Evolutionary conservation across 2,113 vertebrate genomes (phyloP).

Genomic region (Epinephelus lanceolatus): DNA sequence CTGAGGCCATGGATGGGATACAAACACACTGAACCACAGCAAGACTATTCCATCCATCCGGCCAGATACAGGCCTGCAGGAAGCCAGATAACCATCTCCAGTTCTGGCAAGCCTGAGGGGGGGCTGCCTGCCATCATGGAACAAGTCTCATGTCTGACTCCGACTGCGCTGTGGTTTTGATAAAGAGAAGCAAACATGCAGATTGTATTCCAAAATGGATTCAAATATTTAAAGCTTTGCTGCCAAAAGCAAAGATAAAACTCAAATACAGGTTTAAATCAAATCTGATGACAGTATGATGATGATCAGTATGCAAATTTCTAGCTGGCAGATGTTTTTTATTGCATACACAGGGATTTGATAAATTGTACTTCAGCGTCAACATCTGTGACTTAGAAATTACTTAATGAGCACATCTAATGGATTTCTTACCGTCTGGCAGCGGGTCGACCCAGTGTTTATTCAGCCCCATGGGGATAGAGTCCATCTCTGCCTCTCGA

Average conservation of each 20-base stretch:
- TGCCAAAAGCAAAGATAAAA: constrained; percentile 20
- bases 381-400: constrained; percentile 23
- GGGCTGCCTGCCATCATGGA: constrained; percentile 29
- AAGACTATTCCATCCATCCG: constrained; percentile 58
- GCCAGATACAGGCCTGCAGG: constrained; percentile 68
- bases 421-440: constrained; percentile 89
- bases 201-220: background rate
- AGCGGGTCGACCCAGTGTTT: constrained; percentile 99
- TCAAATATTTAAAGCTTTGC: background rate
- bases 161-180: constrained; percentile 30
- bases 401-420: constrained; percentile 1
- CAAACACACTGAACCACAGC: constrained; percentile 23
- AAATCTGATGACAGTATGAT: background rate
- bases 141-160: constrained; percentile 37
- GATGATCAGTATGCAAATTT: constrained; percentile 13
- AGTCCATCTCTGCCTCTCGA: constrained; percentile 99
- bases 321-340: constrained; percentile 23
- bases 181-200: background rate
- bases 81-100: constrained; percentile 75
- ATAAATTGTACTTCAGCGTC: constrained; percentile 6
- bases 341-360: background rate
- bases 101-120: constrained; percentile 42
- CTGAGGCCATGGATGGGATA: constrained; percentile 23
- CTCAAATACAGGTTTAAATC: background rate
- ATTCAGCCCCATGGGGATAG: constrained; percentile 98